Evolutionary conservation across 2,113 vertebrate genomes (phyloP), one percentile per base, ranked within the genome.

Genomic region (Vireo altiloquus): DNA sequence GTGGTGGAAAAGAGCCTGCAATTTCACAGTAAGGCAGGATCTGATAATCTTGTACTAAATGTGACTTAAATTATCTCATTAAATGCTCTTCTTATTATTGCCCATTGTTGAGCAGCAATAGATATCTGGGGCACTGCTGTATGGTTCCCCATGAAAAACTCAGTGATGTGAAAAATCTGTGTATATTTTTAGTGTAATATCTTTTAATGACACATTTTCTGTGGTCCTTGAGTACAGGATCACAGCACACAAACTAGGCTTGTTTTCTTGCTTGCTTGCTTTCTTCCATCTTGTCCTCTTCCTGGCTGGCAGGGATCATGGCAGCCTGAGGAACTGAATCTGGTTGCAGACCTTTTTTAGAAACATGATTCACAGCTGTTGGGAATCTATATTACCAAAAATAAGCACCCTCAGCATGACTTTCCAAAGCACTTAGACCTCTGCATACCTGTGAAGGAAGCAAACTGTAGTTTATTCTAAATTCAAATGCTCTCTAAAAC

Each of bases 11-110:
- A 16, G 5, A 87, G 13, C 30, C 52, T 84, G 37, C 25, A 78
- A 82, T 94, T 95, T 94, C 89, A 69, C 49, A 79, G 69, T 49
- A 69, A 91, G 81, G 52, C 54, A 44, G 14, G 37, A 78, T 87
- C 77, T 47, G 60, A 92, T 68, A 68, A 89, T 84, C 65, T 89
- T 68, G 9, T 75, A 87, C 49, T 75, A 92, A 82, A 90, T 82
- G 39, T 37, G 31, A 74, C 91, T 93, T 94, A 63, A 87, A 90
- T 87, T 81, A 84, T 86, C 47, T 84, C 60, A 84, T 89, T 95
- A 91, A 95, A 82, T 47, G 12, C 10, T 87, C 33, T 77, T 82
- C 2, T 40, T 87, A 44, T 75, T 91, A 82, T 89, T 94, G 23
- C 16, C 11, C 37, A 47, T 76, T 92, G 84, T 91, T 1, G 0